Base-by-base conservation (phyloP, 2,113 vertebrate genomes). In the Acrocephalus kingi region DNA sequence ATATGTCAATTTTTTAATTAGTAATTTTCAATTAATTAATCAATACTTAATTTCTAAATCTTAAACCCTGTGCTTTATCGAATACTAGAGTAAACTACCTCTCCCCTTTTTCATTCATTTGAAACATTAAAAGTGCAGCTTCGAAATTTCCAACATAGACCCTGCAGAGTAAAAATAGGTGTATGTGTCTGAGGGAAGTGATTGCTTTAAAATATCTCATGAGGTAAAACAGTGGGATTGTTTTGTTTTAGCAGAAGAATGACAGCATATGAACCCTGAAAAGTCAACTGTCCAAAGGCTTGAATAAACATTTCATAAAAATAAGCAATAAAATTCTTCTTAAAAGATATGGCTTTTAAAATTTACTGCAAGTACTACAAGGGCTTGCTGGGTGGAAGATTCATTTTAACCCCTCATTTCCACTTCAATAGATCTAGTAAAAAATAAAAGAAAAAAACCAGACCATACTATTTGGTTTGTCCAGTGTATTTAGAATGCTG, bases 151-250 rank as follows among this genome's bases (percentile, higher is more conserved):
- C 37, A 84, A 11, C 10, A 16, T 4, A 30, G 1, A 17, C 6
- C 24, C 1, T 48, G 33, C 1, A 20, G 31, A 75, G 37, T 35
- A 21, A 52, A 90, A 75, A 25, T 7, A 43, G 3, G 28, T 7
- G 10, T 2, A 15, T 1, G 9, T 28, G 19, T 41, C 8, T 2
- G 13, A 30, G 27, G 4, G 11, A 64, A 58, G 4, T 8, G 31
- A 82, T 17, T 74, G 35, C 17, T 84, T 80, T 46, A 49, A 58
- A 86, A 61, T 43, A 76, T 1, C 21, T 30, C 4, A 31, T 14
- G 41, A 73, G 20, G 25, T 37, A 69, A 91, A 74, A 2, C 37
- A 71, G 23, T 16, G 15, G 18, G n/a, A 45, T 16, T 10, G 13
- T 6, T 64, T 37, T 52, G 19, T 75, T 84, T 82, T 35, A 85